A percentile compares a stretch with the other conserved stretches of the same genome.
Evolutionary conservation across 2,113 vertebrate species (phyloP).

Genomic region (Paramormyrops kingsleyae): DNA sequence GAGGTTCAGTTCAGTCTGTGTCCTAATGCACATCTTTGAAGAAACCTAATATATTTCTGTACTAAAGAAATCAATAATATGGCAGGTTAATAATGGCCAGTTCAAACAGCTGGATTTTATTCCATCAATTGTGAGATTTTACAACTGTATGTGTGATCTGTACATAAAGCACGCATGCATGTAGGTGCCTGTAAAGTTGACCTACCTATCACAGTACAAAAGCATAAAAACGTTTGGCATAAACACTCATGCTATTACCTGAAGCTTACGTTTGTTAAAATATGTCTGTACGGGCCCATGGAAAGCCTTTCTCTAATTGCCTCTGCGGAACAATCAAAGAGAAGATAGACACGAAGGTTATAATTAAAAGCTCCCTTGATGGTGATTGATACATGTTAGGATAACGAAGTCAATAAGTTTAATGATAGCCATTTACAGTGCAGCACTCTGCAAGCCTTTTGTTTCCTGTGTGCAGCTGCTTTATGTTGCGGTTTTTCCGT

Average conservation of each 20-base stretch:
- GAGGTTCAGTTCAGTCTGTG: constrained; percentile 41
- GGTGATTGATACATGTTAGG: constrained; percentile 5
- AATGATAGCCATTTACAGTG: constrained; percentile 6
- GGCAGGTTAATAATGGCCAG: neutral
- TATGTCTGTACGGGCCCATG: neutral
- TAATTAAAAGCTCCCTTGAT: neutral
- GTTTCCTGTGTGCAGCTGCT: neutral
- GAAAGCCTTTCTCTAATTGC: neutral
- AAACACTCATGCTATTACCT: neutral
- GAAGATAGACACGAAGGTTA: neutral
- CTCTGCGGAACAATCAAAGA: neutral
- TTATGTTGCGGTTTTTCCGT: neutral
- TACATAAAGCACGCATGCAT: neutral
- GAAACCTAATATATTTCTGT: constrained; percentile 53
- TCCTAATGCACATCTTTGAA: constrained; percentile 39
- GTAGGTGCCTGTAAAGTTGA: neutral
- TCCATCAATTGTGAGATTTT: neutral
- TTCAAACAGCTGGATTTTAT: constrained; percentile 6
- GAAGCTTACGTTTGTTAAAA: neutral
- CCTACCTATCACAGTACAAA: neutral
- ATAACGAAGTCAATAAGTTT: neutral
- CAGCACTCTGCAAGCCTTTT: neutral
- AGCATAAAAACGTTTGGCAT: neutral
- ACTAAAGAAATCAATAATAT: constrained; percentile 50
- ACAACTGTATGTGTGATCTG: neutral